phyloP scores from a whole-genome alignment of 1,140 invertebrate genomes.

The Neodiprion virginianus region DNA sequence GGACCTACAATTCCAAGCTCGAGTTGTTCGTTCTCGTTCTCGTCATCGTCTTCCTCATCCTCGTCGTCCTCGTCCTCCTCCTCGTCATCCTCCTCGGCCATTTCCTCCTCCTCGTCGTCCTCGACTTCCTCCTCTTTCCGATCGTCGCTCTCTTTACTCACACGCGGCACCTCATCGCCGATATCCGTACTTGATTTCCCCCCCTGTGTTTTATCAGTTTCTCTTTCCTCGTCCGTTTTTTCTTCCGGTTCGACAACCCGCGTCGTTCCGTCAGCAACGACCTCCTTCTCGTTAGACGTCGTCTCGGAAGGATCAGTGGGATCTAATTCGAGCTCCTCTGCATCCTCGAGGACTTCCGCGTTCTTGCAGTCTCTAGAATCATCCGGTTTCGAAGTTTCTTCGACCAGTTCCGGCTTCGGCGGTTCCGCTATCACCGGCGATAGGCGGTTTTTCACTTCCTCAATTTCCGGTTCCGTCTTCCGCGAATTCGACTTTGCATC shows the following conservation, averaged over 20 bases:
- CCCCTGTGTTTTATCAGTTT: not conserved
- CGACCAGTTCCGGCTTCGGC: not conserved
- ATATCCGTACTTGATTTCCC: not conserved
- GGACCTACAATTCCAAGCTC: conserved; percentile 45
- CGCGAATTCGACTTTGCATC: no score
- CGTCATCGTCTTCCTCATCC: not conserved
- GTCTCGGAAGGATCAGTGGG: not conserved
- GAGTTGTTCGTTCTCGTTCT: conserved; percentile 7
- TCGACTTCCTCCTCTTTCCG: conserved; percentile 16
- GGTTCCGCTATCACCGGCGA: no score
- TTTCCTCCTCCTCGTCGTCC: conserved; percentile 4
- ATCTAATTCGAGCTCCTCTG: not conserved
- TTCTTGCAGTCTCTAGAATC: not conserved
- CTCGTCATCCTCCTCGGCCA: conserved; percentile 21
- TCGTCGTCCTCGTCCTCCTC: conserved; percentile 25
- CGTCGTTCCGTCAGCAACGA: not conserved
- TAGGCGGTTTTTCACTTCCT: not conserved
- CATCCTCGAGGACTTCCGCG: not conserved
- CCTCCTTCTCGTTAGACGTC: not conserved
- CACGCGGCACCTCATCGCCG: not conserved
- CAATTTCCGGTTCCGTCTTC: not conserved
- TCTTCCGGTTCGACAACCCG: not conserved
- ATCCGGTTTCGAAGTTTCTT: not conserved
- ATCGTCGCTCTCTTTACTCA: conserved; percentile 10
- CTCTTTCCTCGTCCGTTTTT: not conserved